Conservation (phyloP, 2,113 vertebrate species). For the Macquaria australasica region DNA sequence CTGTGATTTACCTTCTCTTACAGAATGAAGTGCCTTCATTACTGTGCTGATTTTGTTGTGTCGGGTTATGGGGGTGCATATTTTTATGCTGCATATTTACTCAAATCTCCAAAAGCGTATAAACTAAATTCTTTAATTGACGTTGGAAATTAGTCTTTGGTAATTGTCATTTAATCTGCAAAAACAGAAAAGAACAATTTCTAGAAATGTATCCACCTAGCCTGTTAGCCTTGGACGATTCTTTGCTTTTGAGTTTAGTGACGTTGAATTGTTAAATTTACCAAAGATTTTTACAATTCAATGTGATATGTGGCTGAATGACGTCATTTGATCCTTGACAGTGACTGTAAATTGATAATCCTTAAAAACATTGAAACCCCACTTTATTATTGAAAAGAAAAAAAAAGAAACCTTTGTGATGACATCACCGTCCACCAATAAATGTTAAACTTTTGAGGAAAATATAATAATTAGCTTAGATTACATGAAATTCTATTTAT, state of each 20-base stretch:
- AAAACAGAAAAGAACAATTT: slow-evolving; percentile 54
- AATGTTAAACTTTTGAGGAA: slow-evolving; percentile 62
- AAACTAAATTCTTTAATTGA: slow-evolving; percentile 82
- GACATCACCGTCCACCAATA: slow-evolving; percentile 64
- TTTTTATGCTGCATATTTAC: slow-evolving; percentile 92
- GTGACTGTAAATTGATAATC: slow-evolving; percentile 70
- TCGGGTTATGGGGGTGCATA: slow-evolving; percentile 85
- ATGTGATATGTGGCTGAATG: slow-evolving; percentile 60
- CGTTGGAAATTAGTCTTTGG: slow-evolving; percentile 81
- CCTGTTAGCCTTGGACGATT: slow-evolving; percentile 46
- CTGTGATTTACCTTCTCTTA: slow-evolving; percentile 91
- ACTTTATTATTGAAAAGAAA: slow-evolving; percentile 49
- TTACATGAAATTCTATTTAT: slow-evolving; percentile 75
- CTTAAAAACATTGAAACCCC: slow-evolving; percentile 44
- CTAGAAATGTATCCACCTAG: slow-evolving; percentile 63
- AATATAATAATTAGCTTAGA: slow-evolving; percentile 71
- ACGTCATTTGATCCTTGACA: slow-evolving; percentile 58
- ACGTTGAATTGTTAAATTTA: slow-evolving; percentile 66
- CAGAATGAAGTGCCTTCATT: slow-evolving; percentile 97
- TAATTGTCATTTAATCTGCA: slow-evolving; percentile 78
- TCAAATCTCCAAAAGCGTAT: slow-evolving; percentile 88
- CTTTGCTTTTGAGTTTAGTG: slow-evolving; percentile 54
- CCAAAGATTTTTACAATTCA: slow-evolving; percentile 69
- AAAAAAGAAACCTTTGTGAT: slow-evolving; percentile 56
- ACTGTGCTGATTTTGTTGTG: slow-evolving; percentile 90